A percentile compares a stretch with the other conserved stretches of the same genome.
These are phyloP conservation scores for Polietes domitor DNA, from an alignment of 2,888 invertebrate genomes.

Conservation along the genomic window DNA sequence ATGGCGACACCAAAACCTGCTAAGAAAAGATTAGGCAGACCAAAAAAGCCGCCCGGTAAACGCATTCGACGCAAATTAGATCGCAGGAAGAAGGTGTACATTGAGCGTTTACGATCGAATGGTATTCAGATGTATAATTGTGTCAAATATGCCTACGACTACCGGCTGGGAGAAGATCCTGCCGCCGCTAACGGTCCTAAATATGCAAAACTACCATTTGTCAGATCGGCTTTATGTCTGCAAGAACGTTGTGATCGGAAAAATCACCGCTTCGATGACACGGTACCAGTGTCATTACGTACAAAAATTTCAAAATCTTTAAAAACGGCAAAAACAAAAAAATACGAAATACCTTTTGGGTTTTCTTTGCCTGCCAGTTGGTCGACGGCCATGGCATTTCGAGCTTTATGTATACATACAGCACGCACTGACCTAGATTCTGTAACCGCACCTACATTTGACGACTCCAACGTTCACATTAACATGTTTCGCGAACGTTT, in stretches of 20 bases:
- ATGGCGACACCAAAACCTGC: neutral
- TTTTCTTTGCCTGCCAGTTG: conserved; percentile 75
- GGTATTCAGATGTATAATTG: conserved; percentile 72
- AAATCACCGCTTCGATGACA: conserved; percentile 27
- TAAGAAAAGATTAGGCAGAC: conserved; percentile 14
- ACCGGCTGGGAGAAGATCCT: conserved; percentile 67
- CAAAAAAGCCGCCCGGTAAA: conserved; percentile 16
- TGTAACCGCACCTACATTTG: neutral
- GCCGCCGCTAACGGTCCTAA: conserved; percentile 45
- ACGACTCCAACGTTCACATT: conserved; percentile 64
- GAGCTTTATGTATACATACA: conserved; percentile 75
- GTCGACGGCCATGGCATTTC: conserved; percentile 76
- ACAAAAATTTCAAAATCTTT: neutral
- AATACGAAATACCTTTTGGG: neutral
- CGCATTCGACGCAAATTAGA: neutral
- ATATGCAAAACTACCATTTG: conserved; percentile 25
- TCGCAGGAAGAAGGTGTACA: conserved; percentile 30
- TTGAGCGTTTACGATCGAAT: conserved; percentile 61
- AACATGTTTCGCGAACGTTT: conserved; percentile 74
- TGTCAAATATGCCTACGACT: conserved; percentile 77
- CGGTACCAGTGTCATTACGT: conserved; percentile 21
- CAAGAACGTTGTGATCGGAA: neutral
- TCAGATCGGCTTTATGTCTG: conserved; percentile 48
- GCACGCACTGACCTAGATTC: conserved; percentile 15
- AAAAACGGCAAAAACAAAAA: neutral